These are phyloP conservation scores for Papilio dardanus DNA, from an alignment of 1,140 invertebrate genomes.

Conservation along the genomic window DNA sequence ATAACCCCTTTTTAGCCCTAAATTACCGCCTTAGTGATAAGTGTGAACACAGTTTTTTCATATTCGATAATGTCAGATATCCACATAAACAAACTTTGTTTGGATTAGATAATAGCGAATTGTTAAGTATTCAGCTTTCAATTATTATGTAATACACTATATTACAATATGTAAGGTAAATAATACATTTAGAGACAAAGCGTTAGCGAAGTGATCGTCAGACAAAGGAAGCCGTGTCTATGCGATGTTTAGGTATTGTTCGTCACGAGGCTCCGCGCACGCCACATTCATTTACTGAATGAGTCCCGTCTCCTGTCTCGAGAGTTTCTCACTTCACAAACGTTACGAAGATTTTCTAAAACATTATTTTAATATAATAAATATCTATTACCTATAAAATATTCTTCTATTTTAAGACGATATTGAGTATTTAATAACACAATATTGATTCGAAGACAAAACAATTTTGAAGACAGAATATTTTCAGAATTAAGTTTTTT, in stretches of 20 bases:
- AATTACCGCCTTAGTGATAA: no score
- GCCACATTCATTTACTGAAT: constrained; percentile 36
- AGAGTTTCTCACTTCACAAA: constrained; percentile 31
- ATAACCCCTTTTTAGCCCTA: no score
- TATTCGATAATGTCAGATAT: no score
- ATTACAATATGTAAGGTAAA: neutral
- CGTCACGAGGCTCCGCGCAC: constrained; percentile 31
- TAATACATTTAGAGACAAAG: constrained; percentile 24
- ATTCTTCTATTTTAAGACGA: no score
- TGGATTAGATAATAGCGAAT: neutral
- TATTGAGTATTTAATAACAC: no score
- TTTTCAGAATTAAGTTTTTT: no score
- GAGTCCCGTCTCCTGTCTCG: constrained; percentile 36
- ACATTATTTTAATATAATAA: constrained; percentile 18
- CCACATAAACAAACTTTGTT: no score
- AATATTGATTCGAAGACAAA: neutral
- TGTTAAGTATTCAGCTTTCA: neutral
- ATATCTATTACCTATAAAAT: no score
- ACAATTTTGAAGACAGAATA: no score
- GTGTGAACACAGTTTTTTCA: no score
- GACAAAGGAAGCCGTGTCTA: constrained; percentile 29
- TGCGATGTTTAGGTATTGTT: constrained; percentile 33
- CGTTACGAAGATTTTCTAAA: constrained; percentile 19
- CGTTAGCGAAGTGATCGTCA: constrained; percentile 33
- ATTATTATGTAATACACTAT: neutral